Evolutionary conservation across 1,140 invertebrate genomes (phyloP).

Genomic region (Drosophila eugracilis): DNA sequence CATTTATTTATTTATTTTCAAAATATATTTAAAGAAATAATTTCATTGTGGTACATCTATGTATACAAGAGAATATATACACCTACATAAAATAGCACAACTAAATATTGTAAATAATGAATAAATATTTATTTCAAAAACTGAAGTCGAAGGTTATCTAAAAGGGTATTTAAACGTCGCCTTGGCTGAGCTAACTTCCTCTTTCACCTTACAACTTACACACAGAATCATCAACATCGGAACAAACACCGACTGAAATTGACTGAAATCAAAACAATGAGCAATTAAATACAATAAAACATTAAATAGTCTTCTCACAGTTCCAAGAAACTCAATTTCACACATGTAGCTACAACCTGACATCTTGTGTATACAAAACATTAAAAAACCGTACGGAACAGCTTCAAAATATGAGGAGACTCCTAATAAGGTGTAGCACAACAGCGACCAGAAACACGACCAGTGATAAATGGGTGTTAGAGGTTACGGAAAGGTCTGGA

Average conservation of each 20-base stretch:
- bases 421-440: slow-evolving; percentile 30
- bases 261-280: neutral
- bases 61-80: slow-evolving; percentile 47
- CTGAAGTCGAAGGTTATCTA: neutral
- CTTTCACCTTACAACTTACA: no score
- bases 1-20: slow-evolving; percentile 61
- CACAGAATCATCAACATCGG: neutral
- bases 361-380: slow-evolving; percentile 32
- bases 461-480: slow-evolving; percentile 41
- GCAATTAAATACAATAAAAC: slow-evolving; percentile 2
- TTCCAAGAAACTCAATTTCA: slow-evolving; percentile 51
- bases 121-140: slow-evolving; percentile 57
- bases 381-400: slow-evolving; percentile 32
- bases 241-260: no score
- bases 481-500: slow-evolving; percentile 39
- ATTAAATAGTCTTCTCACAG: slow-evolving; percentile 29
- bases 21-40: slow-evolving; percentile 32
- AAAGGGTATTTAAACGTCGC: neutral
- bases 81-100: slow-evolving; percentile 56
- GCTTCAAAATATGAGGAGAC: slow-evolving; percentile 39
- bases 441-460: neutral
- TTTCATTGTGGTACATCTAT: slow-evolving; percentile 39
- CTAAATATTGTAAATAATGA: slow-evolving; percentile 71
- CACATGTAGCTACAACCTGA: slow-evolving; percentile 24
- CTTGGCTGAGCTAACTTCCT: neutral